phyloP scores from a whole-genome alignment of 2,797 vertebrate genomes.

The Geotrypetes seraphini region DNA sequence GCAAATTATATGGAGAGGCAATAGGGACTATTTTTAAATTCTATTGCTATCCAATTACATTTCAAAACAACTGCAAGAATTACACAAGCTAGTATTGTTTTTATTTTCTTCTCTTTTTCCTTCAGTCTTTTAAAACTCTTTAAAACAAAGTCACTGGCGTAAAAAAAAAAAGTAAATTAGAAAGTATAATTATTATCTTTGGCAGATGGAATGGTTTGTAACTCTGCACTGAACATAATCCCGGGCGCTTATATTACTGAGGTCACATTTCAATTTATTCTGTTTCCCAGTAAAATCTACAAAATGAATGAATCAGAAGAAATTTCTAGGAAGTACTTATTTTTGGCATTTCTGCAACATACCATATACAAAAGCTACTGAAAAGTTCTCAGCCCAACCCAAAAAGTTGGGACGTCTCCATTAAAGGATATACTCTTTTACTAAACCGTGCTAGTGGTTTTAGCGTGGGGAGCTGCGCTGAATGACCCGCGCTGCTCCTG shows the following conservation, averaged over 20 bases:
- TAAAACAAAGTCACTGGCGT: conserved; percentile 13
- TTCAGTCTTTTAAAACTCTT: too few relatives aligned
- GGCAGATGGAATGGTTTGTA: conserved; percentile 23
- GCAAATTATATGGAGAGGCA: not conserved
- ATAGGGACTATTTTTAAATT: not conserved
- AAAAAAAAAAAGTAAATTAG: conserved; percentile 24
- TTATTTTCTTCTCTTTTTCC: not conserved
- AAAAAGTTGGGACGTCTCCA: too few relatives aligned
- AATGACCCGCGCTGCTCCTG: too few relatives aligned
- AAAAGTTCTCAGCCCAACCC: too few relatives aligned
- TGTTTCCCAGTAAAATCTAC: conserved; percentile 30
- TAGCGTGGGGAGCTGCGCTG: too few relatives aligned
- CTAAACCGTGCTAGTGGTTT: too few relatives aligned
- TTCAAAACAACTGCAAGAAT: conserved; percentile 18
- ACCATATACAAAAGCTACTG: too few relatives aligned
- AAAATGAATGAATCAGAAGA: conserved; percentile 36
- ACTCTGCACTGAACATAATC: conserved; percentile 6
- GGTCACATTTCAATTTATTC: conserved; percentile 32
- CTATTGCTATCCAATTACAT: not conserved
- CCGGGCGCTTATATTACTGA: conserved; percentile 14
- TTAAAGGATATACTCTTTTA: too few relatives aligned
- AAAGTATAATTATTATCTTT: conserved; percentile 27
- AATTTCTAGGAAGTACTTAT: conserved; percentile 43
- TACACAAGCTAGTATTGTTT: not conserved
- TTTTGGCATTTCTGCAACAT: conserved; percentile 39